Evolutionary conservation across 2,113 vertebrate species (phyloP).

Genomic region (Leptosomus discolor): DNA sequence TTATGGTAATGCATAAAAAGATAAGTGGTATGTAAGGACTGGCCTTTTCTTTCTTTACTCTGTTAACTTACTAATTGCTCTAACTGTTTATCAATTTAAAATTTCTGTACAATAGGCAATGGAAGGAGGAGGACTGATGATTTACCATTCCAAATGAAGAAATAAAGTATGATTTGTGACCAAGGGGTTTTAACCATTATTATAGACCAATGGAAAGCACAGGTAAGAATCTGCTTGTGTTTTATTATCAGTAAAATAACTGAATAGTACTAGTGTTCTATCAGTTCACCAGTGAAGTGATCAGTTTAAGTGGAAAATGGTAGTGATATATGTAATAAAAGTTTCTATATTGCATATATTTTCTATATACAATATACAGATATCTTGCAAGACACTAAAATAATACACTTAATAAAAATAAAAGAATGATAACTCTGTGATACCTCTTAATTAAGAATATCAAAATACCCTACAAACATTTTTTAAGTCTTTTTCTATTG

Average conservation of each 20-base stretch:
- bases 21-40: background rate
- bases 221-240: background rate
- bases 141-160: background rate
- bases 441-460: background rate
- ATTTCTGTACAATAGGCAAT: background rate
- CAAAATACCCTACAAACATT: background rate
- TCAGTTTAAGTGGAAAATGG: background rate
- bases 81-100: background rate
- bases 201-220: background rate
- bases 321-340: background rate
- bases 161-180: background rate
- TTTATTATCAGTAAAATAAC: background rate
- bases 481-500: background rate
- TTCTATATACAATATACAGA: background rate
- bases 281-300: background rate
- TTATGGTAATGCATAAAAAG: background rate
- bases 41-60: background rate
- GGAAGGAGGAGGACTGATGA: background rate
- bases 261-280: background rate
- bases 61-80: background rate
- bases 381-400: background rate
- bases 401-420: background rate
- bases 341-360: background rate
- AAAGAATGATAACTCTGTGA: background rate
- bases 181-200: background rate